These are phyloP conservation scores for Ectropis crepuscularia DNA, from an alignment of 2,888 invertebrate genomes.

Conservation along the genomic window DNA sequence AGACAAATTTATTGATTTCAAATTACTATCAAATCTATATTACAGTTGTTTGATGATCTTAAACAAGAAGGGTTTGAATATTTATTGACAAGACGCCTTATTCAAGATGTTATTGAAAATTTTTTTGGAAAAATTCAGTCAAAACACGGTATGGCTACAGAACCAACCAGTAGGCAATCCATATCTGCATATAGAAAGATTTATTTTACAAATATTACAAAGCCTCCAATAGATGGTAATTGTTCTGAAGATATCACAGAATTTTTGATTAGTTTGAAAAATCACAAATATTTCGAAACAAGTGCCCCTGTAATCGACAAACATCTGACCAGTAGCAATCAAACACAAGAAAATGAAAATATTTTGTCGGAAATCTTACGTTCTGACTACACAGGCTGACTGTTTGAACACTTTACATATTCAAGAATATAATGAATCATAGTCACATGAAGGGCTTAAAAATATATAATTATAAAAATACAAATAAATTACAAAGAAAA, in stretches of 20 bases:
- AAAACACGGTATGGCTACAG: conserved; percentile 12
- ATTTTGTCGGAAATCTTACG: conserved; percentile 2
- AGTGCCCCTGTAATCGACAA: background rate
- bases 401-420: too few species aligned
- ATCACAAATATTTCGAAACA: background rate
- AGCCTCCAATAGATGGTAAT: conserved; percentile 8
- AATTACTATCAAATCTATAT: conserved; percentile 36
- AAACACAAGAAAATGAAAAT: background rate
- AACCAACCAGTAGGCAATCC: conserved; percentile 34
- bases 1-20: conserved; percentile 34
- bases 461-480: too few species aligned
- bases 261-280: background rate
- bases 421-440: too few species aligned
- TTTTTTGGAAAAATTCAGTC: conserved; percentile 30
- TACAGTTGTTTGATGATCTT: conserved; percentile 34
- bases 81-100: conserved; percentile 34
- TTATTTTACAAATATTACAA: conserved; percentile 17
- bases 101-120: conserved; percentile 28
- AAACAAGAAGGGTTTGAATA: conserved; percentile 29
- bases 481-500: too few species aligned
- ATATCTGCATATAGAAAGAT: conserved; percentile 30
- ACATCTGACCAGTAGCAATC: background rate
- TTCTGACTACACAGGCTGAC: too few species aligned
- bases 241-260: background rate
- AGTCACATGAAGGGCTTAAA: too few species aligned